Percentiles rank a stretch among this genome's conserved stretches.
phyloP scores from a whole-genome alignment of 1,140 invertebrate genomes.

The Papilio polytes region DNA sequence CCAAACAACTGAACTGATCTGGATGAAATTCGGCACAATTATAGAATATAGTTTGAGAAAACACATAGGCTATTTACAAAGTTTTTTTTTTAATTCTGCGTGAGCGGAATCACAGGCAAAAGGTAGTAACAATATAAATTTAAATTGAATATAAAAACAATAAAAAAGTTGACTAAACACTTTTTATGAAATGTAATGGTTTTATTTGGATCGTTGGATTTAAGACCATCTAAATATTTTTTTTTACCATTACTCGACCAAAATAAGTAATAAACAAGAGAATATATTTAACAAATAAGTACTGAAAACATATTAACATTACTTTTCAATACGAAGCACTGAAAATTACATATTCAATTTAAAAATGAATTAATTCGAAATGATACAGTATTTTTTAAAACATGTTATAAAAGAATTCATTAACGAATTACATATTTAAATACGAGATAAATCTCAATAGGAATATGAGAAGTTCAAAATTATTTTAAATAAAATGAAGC shows the following conservation, averaged over 20 bases:
- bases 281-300: too few species aligned
- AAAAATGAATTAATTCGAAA: not conserved
- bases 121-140: too few species aligned
- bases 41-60: too few species aligned
- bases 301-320: not conserved
- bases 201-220: slow-evolving; percentile 40
- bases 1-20: too few species aligned
- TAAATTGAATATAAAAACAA: too few species aligned
- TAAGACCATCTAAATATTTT: not conserved
- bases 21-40: too few species aligned
- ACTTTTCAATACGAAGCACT: not conserved
- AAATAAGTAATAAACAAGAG: too few species aligned
- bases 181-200: not conserved
- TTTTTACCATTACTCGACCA: too few species aligned
- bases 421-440: slow-evolving; percentile 8
- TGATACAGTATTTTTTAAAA: not conserved
- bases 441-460: not conserved
- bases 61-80: too few species aligned
- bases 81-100: too few species aligned
- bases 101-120: too few species aligned
- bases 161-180: not conserved
- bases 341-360: not conserved
- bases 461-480: not conserved
- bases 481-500: not conserved
- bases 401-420: not conserved